Base-by-base conservation (phyloP, 1,140 invertebrate genomes). In the Philopotamus ludificatus region DNA sequence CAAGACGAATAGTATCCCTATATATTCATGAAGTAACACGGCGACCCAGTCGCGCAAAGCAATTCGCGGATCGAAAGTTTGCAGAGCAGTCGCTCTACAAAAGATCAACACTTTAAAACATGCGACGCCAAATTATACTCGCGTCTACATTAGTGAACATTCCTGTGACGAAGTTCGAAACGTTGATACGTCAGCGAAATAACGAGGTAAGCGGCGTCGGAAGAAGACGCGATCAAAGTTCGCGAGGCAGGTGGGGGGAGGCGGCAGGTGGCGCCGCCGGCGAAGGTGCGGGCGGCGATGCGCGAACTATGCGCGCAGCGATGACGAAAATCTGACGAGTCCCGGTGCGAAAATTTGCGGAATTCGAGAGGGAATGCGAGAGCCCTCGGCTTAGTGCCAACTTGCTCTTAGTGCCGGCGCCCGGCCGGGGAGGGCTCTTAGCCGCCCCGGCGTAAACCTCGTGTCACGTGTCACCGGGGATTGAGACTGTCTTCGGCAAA, bases 261-360 rank as follows among this genome's bases (percentile, higher is more conserved):
- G 4, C 12, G 28, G 28, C 28, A 7, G 28, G 47, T 50, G 12
- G 26, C 20, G 53, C 1, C 10, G 53, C 28, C 23, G 15, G 15
- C 16, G 21, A 34, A 34, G 34, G 53, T 15, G 28, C 9, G 26
- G 34, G 25, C 28, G 53, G 21, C 54, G 54, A 57, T 57, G 39
- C 54, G 54, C 18, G 54, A 57, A 57, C 26, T 55, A 55, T 39
- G 53, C 39, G 22, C 26, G 20, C 21, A 42, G 54, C 25, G 54
- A 57, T 57, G 54, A 57, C 54, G 54, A 57, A 57, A 57, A 57
- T 57, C 54, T 57, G 54, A 57, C 54, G 54, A 42, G 54, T 20
- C 34, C 42, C 54, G 34, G 34, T 21, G 39, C 22, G 54, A 57
- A 57, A 57, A 41, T 57, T 39, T 16, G 1, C 28, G 54, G 42